Evolutionary conservation across 2,113 vertebrate genomes (phyloP).

Genomic region (Leiothrix lutea): DNA sequence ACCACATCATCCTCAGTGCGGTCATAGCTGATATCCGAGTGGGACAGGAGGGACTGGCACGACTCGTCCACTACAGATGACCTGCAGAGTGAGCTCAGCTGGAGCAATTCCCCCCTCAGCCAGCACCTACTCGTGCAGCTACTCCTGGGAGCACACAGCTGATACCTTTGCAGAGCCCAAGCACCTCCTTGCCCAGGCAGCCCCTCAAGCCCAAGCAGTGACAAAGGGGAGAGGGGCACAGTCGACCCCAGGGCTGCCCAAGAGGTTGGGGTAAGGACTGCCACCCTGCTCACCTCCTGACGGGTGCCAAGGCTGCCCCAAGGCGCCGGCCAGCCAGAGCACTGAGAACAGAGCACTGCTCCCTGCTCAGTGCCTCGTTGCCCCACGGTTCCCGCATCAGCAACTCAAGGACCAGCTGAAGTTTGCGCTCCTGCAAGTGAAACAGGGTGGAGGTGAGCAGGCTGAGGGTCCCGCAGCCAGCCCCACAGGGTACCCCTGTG

Average conservation of each 20-base stretch:
- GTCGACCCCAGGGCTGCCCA: rapidly evolving
- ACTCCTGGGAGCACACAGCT: neutral
- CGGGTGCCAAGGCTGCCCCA: neutral
- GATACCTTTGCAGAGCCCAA: neutral
- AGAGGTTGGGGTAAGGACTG: rapidly evolving
- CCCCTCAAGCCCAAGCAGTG: neutral
- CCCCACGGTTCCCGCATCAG: constrained; percentile 75
- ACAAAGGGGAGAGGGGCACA: neutral
- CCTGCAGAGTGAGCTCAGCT: constrained; percentile 32
- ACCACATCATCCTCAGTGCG: constrained; percentile 84
- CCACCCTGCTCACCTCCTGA: constrained; percentile 17
- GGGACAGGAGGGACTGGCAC: constrained; percentile 77
- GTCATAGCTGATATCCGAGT: constrained; percentile 89
- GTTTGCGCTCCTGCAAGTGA: constrained; percentile 75
- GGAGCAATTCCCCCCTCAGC: neutral
- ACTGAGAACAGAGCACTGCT: constrained; percentile 66
- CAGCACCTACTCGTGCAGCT: neutral
- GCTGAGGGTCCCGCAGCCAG: too few species aligned
- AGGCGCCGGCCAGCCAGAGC: constrained; percentile 61
- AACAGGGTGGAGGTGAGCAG: rapidly evolving
- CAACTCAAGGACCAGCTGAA: constrained; percentile 81
- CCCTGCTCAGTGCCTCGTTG: constrained; percentile 66
- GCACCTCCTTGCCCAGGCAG: neutral
- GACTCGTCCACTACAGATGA: constrained; percentile 79
- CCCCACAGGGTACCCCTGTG: rapidly evolving